These are phyloP conservation scores for Sialis lutaria DNA, from an alignment of 2,888 invertebrate genomes.

Conservation along the genomic window DNA sequence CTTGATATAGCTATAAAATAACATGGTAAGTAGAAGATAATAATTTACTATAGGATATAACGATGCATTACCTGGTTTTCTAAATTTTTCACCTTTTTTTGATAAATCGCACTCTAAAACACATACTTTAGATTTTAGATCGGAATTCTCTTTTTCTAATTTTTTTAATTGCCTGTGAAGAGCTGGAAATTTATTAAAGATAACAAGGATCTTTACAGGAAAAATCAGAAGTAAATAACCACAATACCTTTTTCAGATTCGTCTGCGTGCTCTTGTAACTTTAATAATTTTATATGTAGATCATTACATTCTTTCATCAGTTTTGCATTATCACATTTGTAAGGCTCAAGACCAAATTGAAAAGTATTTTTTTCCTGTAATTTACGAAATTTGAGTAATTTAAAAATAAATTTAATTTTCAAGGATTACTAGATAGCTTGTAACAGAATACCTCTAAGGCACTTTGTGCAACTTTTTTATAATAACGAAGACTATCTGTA, in stretches of 20 bases:
- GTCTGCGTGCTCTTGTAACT: conserved; percentile 44
- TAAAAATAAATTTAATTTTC: conserved; percentile 2
- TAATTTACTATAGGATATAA: too few species aligned
- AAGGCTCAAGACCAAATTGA: conserved; percentile 56
- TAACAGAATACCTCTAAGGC: conserved; percentile 36
- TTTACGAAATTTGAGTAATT: conserved; percentile 8
- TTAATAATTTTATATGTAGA: conserved; percentile 46
- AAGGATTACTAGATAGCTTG: conserved; percentile 1
- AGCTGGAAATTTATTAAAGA: conserved; percentile 20
- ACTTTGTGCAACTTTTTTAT: conserved; percentile 57
- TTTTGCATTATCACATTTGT: conserved; percentile 63
- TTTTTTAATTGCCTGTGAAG: conserved; percentile 29
- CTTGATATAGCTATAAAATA: too few species aligned
- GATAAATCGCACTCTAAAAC: conserved; percentile 42
- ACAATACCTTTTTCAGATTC: conserved; percentile 28
- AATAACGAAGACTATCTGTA: conserved; percentile 71
- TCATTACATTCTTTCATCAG: conserved; percentile 59
- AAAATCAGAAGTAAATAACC: background rate
- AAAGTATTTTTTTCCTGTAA: conserved; percentile 51
- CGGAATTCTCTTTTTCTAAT: conserved; percentile 37
- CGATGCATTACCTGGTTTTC: too few species aligned
- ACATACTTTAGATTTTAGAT: conserved; percentile 41
- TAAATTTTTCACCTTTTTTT: conserved; percentile 19
- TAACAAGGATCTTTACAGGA: background rate
- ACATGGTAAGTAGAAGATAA: too few species aligned